Evolutionary conservation across 2,113 vertebrate genomes (phyloP), one percentile per base, ranked within the genome.

Genomic region (Silurus glanis): DNA sequence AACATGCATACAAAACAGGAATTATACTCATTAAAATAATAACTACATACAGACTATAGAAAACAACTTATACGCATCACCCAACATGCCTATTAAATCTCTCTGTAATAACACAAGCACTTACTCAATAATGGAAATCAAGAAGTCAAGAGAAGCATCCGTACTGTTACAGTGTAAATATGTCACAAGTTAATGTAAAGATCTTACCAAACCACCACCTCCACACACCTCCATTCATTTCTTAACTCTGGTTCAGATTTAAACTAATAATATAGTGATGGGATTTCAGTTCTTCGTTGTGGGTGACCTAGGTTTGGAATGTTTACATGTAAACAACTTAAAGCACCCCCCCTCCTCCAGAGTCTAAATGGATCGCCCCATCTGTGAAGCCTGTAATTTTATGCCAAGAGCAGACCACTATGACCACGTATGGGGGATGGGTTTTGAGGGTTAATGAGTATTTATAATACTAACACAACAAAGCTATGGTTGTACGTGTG

Each of bases 401-500:
- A 85, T 91, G 91, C 51, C 14, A 88, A 79, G 86, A 85, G 86
- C 80, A 90, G 84, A 88, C 92, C 91, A 89, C 84, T 10, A 37
- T 71, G 66, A 87, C 47, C 12, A 89, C 37, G 10, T 8, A 64
- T 17, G 72, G 86, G 37, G 80, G 69, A 49, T 71, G 62, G 51
- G 53, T 55, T 12, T 74, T 74, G 19, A 49, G 61, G 47, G 23
- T 61, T 94, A 93, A 95, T 94, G 90, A 92, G 88, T 94, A 92
- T 94, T 95, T 94, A 87, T 72, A 81, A 59, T 76, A 80, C 69
- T 86, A 90, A 91, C 84, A 87, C 82, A 87, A 88, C 83, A 86
- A 79, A 59, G 69, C 47, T 53, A 25, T 51, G 56, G n/a, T 28
- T 72, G 17, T 25, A 13, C 28, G 16, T 51, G 8, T 72, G 21